Conservation (phyloP, 2,888 invertebrate genomes). For the Hypercompe scribonia region DNA sequence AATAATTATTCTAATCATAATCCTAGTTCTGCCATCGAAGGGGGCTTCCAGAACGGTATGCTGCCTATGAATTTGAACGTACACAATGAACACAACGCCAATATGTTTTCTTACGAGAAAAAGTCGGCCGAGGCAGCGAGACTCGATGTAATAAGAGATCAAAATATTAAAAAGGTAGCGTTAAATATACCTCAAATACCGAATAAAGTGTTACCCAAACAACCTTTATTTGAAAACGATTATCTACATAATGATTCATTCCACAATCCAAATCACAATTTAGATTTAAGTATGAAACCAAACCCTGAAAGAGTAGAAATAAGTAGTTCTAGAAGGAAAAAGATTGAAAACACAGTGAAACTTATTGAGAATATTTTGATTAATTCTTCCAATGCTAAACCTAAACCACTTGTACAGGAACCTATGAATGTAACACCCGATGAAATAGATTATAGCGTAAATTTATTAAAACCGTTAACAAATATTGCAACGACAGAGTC, state of each 20-base stretch:
- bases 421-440: not conserved
- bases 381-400: slow-evolving; percentile 54
- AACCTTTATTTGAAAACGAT: slow-evolving; percentile 42
- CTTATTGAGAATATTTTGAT: slow-evolving; percentile 74
- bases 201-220: slow-evolving; percentile 61
- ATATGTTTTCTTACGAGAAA: slow-evolving; percentile 51
- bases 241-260: slow-evolving; percentile 41
- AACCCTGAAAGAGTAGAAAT: slow-evolving; percentile 40
- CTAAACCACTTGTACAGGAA: slow-evolving; percentile 23
- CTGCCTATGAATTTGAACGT: slow-evolving; percentile 70
- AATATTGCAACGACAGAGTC: not conserved
- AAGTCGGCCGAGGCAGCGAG: slow-evolving; percentile 27
- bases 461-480: not conserved
- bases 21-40: slow-evolving; percentile 50
- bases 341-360: slow-evolving; percentile 74
- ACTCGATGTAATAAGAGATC: slow-evolving; percentile 33
- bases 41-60: slow-evolving; percentile 62
- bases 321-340: slow-evolving; percentile 65
- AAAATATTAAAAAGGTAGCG: slow-evolving; percentile 43
- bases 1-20: slow-evolving; percentile 58
- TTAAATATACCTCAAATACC: slow-evolving; percentile 68
- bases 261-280: slow-evolving; percentile 49
- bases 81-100: slow-evolving; percentile 54
- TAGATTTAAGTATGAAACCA: slow-evolving; percentile 53
- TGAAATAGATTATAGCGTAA: not conserved